Evolutionary conservation across 2,113 vertebrate genomes (phyloP), one percentile per base, ranked within the genome.

Genomic region (Siniperca knerii): DNA sequence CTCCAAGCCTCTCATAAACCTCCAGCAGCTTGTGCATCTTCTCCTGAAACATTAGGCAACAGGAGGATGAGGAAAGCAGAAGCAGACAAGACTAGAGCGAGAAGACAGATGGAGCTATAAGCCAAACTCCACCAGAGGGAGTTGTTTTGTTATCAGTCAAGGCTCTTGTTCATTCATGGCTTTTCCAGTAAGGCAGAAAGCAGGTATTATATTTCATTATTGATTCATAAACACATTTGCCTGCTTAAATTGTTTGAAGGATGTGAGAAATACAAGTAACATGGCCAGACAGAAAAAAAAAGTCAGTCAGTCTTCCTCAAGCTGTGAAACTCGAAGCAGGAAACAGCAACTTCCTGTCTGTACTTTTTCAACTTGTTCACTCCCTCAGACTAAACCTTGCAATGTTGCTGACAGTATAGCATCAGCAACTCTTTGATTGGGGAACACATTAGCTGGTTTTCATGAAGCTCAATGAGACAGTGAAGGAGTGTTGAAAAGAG

Each of bases 21-120:
- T 99, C 98, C 94, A 99, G 92, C 69, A 99, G 96, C 80, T 97
- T 99, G 89, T 99, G 96, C 98, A 99, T 99, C 89, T 99, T 99
- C 94, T 99, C 98, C 98, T 99, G 87, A 57, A 90, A 77, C 37
- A 83, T 2, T 0, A 55, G 5, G 3, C 48, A 58, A 55, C 37
- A 75, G 18, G 9, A 83, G 9, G 65, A 67, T 48, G 75, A 79
- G 29, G 15, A 70, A 16, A 18, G 12, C 20, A 72, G 62, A 50
- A 33, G 21, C 7, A 77, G 20, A 82, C 50, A 62, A 62, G 54
- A 57, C 29, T 9, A 46, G 37, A 55, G 62, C 25, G 4, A 68
- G 25, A 44, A 42, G 69, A 82, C 25, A 69, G 37, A 57, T 62
- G 60, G 65, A 79, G 78, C 70, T 73, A 6, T 37, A 29, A n/a